A percentile compares a stretch with the other conserved stretches of the same genome.
Evolutionary conservation across 2,797 vertebrate genomes (phyloP).

Genomic region (Micrastur ruficollis): DNA sequence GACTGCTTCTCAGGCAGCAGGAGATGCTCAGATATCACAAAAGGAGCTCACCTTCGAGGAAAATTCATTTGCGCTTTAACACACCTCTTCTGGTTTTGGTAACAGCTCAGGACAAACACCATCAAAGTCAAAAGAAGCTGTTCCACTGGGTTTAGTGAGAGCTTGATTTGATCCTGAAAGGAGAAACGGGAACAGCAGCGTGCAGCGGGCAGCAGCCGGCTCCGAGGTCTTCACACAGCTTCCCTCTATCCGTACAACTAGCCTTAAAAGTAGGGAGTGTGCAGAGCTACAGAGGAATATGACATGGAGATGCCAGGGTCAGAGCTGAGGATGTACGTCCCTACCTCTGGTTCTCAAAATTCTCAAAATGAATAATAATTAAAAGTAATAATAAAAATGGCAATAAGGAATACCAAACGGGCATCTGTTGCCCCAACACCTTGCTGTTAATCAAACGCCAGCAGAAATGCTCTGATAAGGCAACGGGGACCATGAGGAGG

Average conservation of each 20-base stretch:
- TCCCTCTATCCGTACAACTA: not conserved
- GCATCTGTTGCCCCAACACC: not conserved
- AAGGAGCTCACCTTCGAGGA: not conserved
- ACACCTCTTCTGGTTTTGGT: not conserved
- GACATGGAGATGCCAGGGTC: not conserved
- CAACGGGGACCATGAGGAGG: not conserved
- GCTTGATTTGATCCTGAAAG: not conserved
- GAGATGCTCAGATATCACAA: not conserved
- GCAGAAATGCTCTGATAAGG: not conserved
- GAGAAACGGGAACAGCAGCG: not conserved
- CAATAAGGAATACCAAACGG: not conserved
- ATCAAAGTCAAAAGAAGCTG: not conserved
- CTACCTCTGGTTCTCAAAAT: not conserved
- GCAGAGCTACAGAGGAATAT: not conserved
- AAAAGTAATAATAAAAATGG: not conserved
- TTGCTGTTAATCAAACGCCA: not conserved
- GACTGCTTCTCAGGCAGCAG: not conserved
- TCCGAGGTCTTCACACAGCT: not conserved
- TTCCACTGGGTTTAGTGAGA: not conserved
- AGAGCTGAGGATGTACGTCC: not conserved
- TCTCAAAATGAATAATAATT: not conserved
- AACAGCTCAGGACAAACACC: not conserved
- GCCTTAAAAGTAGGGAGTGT: not conserved
- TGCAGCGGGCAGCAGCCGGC: not conserved
- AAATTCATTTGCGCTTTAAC: not conserved